Base-by-base conservation (phyloP, 2,888 invertebrate genomes). In the Lymantria monacha region DNA sequence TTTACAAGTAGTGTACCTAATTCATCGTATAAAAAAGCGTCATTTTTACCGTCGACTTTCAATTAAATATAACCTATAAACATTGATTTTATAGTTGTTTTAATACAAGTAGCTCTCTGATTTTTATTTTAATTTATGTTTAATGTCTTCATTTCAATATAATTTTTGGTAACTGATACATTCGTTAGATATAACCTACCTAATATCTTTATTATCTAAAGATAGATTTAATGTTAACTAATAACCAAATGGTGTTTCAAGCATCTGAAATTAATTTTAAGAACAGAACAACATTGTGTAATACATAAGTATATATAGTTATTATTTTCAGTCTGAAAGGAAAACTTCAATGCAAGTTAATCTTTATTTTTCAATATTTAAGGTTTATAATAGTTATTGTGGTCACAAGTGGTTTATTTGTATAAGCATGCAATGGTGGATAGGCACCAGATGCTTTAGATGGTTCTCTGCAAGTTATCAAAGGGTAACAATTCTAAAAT, bases 191-290 rank as follows among this genome's bases (percentile, higher is more conserved):
- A 70, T 68, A 74, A 70, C 78, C 72, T n/a, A n/a, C n/a, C n/a
- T n/a, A 33, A 9, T 66, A 69, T 75, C 79, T 83, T 83, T 75
- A 84, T 85, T 85, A 83, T 76, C 78, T 83, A 69, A 68, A 79
- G 78, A 86, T 84, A 74, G 82, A 77, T 78, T 82, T 85, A 86
- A 87, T 87, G 83, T 85, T 65, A 70, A 72, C 74, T 69, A 66
- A 74, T 70, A 74, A 72, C 71, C 73, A 63, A 77, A 67, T 75
- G 61, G 60, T 74, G 73, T 81, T 82, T 88, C 87, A 77, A 88
- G 87, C 85, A 86, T 85, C 79, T 72, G 66, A 81, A 89, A 87
- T 87, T 89, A 87, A 88, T 85, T 83, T 85, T 79, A 83, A 87
- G 82, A 87, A 85, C 85, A 85, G 79, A 81, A 74, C 81, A 83